These are phyloP conservation scores for Tenthredo notha DNA, from an alignment of 2,888 invertebrate species.

Conservation along the genomic window DNA sequence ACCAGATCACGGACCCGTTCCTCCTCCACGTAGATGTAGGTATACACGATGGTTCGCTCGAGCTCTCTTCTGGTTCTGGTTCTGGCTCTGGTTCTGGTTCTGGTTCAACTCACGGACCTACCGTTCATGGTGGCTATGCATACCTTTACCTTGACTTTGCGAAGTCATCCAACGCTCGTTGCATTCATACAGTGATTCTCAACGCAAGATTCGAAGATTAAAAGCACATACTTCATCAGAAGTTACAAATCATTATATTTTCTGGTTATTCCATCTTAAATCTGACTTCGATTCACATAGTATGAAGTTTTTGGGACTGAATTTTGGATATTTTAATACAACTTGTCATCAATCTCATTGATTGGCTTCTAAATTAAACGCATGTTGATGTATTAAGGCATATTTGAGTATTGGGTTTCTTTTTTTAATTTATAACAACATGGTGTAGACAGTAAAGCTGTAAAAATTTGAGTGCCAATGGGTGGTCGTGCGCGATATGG, in stretches of 20 bases:
- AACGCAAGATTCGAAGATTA: not conserved
- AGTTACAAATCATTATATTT: not conserved
- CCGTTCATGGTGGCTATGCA: constrained; percentile 10
- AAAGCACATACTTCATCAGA: not conserved
- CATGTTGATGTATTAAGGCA: not conserved
- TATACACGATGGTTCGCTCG: constrained; percentile 28
- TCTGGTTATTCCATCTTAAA: not conserved
- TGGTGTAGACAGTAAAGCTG: not conserved
- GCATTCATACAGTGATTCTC: constrained; percentile 33
- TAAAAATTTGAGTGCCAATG: constrained; percentile 62
- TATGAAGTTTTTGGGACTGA: not conserved
- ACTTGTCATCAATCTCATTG: not conserved
- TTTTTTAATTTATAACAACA: not conserved
- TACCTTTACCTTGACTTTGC: constrained; percentile 52
- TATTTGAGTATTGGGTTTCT: not conserved
- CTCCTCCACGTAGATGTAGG: constrained; percentile 35
- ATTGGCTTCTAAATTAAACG: not conserved
- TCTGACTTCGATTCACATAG: no score
- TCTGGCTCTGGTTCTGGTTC: constrained; percentile 48
- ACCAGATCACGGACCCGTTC: constrained; percentile 47
- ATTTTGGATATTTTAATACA: not conserved
- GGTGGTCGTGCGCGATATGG: constrained; percentile 70
- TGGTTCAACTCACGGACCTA: constrained; percentile 41
- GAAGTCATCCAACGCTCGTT: constrained; percentile 38
- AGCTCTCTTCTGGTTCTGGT: constrained; percentile 46